Evolutionary conservation across 2,797 vertebrate genomes (phyloP), one percentile per base, ranked within the genome.

Genomic region (Simalia tracyae): DNA sequence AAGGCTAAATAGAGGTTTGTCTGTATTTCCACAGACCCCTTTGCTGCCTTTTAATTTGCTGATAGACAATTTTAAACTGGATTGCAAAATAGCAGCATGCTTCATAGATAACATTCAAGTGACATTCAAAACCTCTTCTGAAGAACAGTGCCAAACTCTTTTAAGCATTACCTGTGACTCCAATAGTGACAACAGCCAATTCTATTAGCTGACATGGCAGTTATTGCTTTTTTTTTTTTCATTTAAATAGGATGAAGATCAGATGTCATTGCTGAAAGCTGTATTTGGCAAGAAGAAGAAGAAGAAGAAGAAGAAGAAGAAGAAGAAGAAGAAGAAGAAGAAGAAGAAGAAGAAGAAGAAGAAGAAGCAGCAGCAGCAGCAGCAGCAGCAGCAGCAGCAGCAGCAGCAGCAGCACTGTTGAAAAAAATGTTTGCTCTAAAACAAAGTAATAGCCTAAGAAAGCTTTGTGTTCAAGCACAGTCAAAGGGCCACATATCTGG

Each of bases 211-310:
- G 57, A 68, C 68, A 89, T 89, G 86, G 60, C 86, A 63, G 26
- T 56, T 93, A 81, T 84, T 91, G 28, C 60, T 46, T 61, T 81
- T 85, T 28, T 26, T 88, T 81, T 93, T 92, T 88, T 68, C 2
- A 76, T 93, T 93, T 88, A 46, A 93, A 50, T 50, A 86, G 64
- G 54, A 92, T 88, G 57, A 94, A 86, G 88, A 86, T 46, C 22
- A 85, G 88, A 85, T 88, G 86, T 12, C 57, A 63, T 61, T 87
- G 14, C 54, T 90, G 60, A 56, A 61, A 72, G 54, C 56, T 84
- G 14, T 26, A 81, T 93, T 12, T 57, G 15, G 36, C 24, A 36
- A 9, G 12, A 5, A 31, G 7, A 66, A 72, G 31, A 36, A 42
- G 4, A n/a, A 36, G 31, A 36, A 36, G 31, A 36, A 36, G 31